phyloP scores from a whole-genome alignment of 2,888 invertebrate species.

The Chesias legatella region DNA sequence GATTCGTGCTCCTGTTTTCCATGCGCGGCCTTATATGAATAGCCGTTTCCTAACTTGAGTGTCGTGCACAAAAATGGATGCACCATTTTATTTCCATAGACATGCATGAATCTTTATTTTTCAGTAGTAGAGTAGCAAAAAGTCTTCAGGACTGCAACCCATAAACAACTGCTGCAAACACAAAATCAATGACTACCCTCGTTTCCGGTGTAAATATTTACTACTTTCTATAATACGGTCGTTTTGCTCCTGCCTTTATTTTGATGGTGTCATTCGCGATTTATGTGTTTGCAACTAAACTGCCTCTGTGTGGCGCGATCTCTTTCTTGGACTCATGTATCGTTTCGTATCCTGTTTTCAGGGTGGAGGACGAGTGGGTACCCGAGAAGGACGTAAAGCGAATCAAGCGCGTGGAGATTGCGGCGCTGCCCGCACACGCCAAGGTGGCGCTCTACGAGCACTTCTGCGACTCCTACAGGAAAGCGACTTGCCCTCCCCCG shows the following conservation, averaged over 20 bases:
- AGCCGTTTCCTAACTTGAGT: no score
- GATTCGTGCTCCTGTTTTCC: no score
- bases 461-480: conserved; percentile 65
- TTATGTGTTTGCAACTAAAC: conserved; percentile 70
- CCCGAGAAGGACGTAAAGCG: conserved; percentile 84
- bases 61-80: no score
- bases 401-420: conserved; percentile 82
- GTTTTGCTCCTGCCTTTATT: no score
- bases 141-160: conserved; percentile 58
- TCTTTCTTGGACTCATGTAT: conserved; percentile 10
- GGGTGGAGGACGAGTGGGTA: conserved; percentile 93
- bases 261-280: no score
- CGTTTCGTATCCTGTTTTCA: conserved; percentile 61
- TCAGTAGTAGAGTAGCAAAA: conserved; percentile 7
- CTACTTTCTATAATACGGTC: no score
- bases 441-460: conserved; percentile 77
- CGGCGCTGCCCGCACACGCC: conserved; percentile 66
- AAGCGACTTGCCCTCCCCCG: conserved; percentile 19
- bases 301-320: conserved; percentile 59
- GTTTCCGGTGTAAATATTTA: no score
- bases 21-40: no score
- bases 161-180: conserved; percentile 72
- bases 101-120: conserved; percentile 21
- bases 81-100: conserved; percentile 3
- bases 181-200: conserved; percentile 19